A percentile compares a stretch with the other conserved stretches of the same genome.
phyloP scores from a whole-genome alignment of 2,797 vertebrate species.

The Morus bassanus region DNA sequence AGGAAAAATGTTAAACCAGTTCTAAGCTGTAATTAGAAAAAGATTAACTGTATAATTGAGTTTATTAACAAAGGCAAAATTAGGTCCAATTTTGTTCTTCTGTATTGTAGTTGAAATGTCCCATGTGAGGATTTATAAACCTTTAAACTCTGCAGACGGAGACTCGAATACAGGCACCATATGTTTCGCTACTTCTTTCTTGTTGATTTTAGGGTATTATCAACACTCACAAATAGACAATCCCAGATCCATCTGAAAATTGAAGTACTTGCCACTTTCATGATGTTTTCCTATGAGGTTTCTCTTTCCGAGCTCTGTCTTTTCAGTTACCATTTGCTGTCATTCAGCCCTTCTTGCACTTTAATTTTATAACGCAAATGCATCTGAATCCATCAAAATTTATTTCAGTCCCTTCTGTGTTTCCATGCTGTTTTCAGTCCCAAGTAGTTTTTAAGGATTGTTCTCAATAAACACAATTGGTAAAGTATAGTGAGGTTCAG shows the following conservation, averaged over 20 bases:
- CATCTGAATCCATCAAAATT: background rate
- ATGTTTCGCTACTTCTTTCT: background rate
- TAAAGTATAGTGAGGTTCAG: background rate
- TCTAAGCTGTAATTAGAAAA: background rate
- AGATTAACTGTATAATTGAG: background rate
- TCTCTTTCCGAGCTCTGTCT: background rate
- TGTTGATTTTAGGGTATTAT: constrained; percentile 6
- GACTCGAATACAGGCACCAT: background rate
- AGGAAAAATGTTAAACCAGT: background rate
- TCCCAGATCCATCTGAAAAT: background rate
- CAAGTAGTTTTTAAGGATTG: background rate
- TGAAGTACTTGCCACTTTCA: constrained; percentile 11
- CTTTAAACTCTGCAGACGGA: background rate
- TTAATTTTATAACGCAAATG: background rate
- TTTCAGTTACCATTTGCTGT: constrained; percentile 9
- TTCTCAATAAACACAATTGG: background rate
- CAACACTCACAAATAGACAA: background rate
- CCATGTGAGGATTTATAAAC: background rate
- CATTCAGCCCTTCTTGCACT: background rate
- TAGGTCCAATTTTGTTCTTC: background rate
- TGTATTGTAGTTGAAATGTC: background rate
- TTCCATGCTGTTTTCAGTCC: background rate
- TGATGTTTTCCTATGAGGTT: background rate
- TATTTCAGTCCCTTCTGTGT: background rate
- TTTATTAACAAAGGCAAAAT: background rate